Base-by-base conservation (phyloP, 2,113 vertebrate genomes). In the Ptychochromis oligacanthus region DNA sequence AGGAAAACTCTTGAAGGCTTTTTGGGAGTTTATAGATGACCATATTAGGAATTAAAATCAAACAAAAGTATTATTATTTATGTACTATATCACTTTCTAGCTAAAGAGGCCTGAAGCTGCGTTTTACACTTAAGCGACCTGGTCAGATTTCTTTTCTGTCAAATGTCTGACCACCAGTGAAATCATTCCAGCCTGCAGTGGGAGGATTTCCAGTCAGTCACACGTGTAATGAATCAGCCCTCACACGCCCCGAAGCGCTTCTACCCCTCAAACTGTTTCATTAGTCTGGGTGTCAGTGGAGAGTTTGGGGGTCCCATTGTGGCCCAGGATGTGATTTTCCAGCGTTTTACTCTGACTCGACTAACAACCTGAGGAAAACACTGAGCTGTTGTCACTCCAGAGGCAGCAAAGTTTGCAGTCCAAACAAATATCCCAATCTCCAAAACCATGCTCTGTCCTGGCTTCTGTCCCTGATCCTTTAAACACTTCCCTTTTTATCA, bases 251-350 rank as follows among this genome's bases (percentile, higher is more conserved):
- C 3, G 34, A 75, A 67, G 83, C 52, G 5, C 77, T 49, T 31
- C 58, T 14, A 36, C 18, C 59, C 49, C 54, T 75, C 65, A 57
- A 64, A 58, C 52, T 36, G n/a, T 52, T 80, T 57, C 49, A 84
- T 84, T 65, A 58, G 52, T 58, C n/a, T 11, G 59, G 20, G 12
- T 28, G 28, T 80, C 81, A 78, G 26, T 28, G 55, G 52, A 77
- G 75, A 78, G 56, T 60, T 54, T 70, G 65, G 56, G 60, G 13
- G 72, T 57, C 54, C 52, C 38, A 3, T 20, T 59, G 52, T 77
- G 74, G 74, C 74, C 52, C 17, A 46, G 55, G 28, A 56, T 70
- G 67, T 72, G 67, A 72, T 58, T 78, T 60, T 7, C 17, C 3
- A 40, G n/a, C 43, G 4, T 20, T 78, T 72, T 55, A 55, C 36